phyloP scores from a whole-genome alignment of 2,797 vertebrate genomes.

The Triplophysa yarkandensis region DNA sequence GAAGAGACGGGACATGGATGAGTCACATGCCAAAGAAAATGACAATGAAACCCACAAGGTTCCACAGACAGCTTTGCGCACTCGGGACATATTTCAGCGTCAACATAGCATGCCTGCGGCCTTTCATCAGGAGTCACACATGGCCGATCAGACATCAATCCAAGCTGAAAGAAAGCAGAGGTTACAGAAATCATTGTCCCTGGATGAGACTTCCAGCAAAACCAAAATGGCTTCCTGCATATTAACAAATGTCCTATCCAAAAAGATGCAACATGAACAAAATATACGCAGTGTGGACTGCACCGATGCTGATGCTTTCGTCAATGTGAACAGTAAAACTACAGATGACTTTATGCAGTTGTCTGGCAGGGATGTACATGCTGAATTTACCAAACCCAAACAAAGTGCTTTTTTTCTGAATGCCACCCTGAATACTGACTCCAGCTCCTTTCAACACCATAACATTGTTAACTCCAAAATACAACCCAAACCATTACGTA shows the following conservation, averaged over 20 bases:
- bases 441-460: constrained; percentile 45
- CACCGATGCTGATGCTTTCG: constrained; percentile 49
- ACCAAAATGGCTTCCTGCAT: constrained; percentile 83
- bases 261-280: constrained; percentile 84
- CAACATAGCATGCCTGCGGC: constrained; percentile 73
- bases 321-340: constrained; percentile 38
- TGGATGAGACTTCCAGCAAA: constrained; percentile 76
- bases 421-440: constrained; percentile 30
- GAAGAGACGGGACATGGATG: constrained; percentile 74
- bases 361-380: constrained; percentile 34
- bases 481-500: constrained; percentile 51
- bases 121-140: constrained; percentile 52
- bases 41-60: constrained; percentile 26
- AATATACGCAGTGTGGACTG: constrained; percentile 66
- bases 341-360: constrained; percentile 23
- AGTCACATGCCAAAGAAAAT: constrained; percentile 59
- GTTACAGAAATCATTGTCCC: constrained; percentile 81
- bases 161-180: constrained; percentile 58
- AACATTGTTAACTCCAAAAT: constrained; percentile 48
- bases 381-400: constrained; percentile 36
- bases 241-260: constrained; percentile 83
- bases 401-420: constrained; percentile 29
- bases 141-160: constrained; percentile 27
- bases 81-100: constrained; percentile 69
- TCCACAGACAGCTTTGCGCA: constrained; percentile 19